Evolutionary conservation across 2,113 vertebrate species (phyloP).

Genomic region (Phodopus roborovskii): DNA sequence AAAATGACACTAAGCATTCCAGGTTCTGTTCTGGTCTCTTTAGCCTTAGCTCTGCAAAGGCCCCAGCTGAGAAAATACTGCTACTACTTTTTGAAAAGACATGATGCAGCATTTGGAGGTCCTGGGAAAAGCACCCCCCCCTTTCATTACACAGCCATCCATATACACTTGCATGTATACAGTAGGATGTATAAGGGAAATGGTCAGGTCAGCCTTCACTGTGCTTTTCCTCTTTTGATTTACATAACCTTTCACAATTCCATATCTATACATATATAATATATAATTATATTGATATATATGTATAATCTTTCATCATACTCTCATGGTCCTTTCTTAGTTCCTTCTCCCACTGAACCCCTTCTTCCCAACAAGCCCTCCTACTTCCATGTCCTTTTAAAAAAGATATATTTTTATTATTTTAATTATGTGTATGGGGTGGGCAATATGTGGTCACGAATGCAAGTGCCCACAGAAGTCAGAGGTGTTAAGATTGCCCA

Average conservation of each 20-base stretch:
- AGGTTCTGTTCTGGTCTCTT: not conserved
- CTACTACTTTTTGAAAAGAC: slow-evolving; percentile 53
- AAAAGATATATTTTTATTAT: not conserved
- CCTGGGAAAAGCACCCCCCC: not conserved
- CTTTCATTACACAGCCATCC: not conserved
- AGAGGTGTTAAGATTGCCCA: not conserved
- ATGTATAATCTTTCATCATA: not conserved
- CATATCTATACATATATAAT: not conserved
- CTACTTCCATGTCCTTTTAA: not conserved
- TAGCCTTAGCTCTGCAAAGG: slow-evolving; percentile 16
- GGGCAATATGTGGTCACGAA: not conserved
- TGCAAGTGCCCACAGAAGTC: too few relatives aligned
- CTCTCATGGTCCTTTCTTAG: not conserved
- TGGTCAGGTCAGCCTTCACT: not conserved
- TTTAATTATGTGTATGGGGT: not conserved
- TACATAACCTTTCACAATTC: not conserved
- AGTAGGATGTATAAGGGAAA: not conserved
- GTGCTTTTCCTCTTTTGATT: not conserved
- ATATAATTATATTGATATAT: not conserved
- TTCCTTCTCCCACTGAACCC: not conserved
- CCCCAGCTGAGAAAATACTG: slow-evolving; percentile 41
- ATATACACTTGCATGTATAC: too few relatives aligned
- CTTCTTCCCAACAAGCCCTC: not conserved
- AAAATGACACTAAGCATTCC: slow-evolving; percentile 33
- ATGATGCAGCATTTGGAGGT: not conserved